A percentile compares a stretch with the other conserved stretches of the same genome.
These are phyloP conservation scores for Chamaetylas fuelleborni DNA, from an alignment of 2,113 vertebrate genomes.

Conservation along the genomic window DNA sequence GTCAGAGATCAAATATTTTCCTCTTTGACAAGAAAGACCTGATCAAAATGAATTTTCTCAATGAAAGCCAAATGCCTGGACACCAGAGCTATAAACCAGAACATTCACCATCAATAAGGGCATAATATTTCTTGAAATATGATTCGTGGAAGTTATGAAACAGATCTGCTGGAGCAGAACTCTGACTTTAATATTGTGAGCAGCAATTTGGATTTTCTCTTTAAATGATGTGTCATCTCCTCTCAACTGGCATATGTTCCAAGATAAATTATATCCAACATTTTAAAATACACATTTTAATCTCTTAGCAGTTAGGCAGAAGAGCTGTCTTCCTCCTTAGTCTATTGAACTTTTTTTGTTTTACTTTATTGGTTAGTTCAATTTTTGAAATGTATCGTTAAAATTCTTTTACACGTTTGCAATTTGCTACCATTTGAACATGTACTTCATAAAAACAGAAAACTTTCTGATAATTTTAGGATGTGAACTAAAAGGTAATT, in stretches of 20 bases:
- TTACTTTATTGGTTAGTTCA: neutral
- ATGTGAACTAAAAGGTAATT: neutral
- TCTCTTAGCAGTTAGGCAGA: neutral
- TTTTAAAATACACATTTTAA: neutral
- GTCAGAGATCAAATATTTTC: neutral
- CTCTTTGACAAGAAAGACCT: neutral
- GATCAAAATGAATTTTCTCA: neutral
- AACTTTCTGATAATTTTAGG: neutral
- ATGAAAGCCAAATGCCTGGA: neutral
- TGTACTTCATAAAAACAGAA: neutral
- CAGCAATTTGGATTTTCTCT: neutral
- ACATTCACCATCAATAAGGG: neutral
- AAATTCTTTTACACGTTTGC: neutral
- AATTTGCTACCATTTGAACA: neutral
- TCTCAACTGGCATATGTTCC: neutral
- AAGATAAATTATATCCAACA: neutral
- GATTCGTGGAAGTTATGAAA: neutral
- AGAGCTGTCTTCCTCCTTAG: neutral
- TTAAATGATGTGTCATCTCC: fast-evolving
- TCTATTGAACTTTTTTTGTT: neutral
- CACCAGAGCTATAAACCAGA: neutral
- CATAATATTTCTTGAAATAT: neutral
- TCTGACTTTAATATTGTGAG: neutral
- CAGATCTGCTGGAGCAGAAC: neutral
- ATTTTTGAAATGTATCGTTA: neutral